Percentiles rank a stretch among this genome's conserved stretches.
Evolutionary conservation across 53 echinoderm and acorn worm species (phyloP).

Genomic region (Temnopleurus reevesii): DNA sequence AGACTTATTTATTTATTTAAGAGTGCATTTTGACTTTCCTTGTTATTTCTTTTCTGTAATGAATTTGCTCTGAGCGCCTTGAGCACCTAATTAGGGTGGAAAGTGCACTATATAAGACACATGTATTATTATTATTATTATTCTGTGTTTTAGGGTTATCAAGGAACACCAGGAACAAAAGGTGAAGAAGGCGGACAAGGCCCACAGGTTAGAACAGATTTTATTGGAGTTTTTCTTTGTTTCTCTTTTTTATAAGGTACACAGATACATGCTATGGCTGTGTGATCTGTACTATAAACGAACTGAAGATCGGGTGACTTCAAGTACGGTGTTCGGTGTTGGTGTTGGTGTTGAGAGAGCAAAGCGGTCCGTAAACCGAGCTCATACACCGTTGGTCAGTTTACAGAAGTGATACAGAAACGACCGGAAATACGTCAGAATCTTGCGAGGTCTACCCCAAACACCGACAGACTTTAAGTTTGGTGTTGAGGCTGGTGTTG

Average conservation of each 20-base stretch:
- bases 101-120: background rate
- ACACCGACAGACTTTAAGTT: no score
- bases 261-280: background rate
- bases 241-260: background rate
- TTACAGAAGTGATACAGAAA: no score
- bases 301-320: no score
- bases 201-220: background rate
- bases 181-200: constrained; percentile 11
- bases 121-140: background rate
- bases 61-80: background rate
- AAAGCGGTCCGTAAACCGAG: no score
- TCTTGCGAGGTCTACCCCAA: no score
- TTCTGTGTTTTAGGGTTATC: background rate
- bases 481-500: no score
- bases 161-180: constrained; percentile 9
- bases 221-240: no score
- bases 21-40: background rate
- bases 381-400: no score
- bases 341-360: no score
- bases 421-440: no score
- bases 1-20: background rate
- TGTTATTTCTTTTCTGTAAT: background rate
- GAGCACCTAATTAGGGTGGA: background rate
- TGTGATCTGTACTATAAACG: background rate
- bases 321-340: no score